These are phyloP conservation scores for Polietes domitor DNA, from an alignment of 2,888 invertebrate genomes.

Conservation along the genomic window DNA sequence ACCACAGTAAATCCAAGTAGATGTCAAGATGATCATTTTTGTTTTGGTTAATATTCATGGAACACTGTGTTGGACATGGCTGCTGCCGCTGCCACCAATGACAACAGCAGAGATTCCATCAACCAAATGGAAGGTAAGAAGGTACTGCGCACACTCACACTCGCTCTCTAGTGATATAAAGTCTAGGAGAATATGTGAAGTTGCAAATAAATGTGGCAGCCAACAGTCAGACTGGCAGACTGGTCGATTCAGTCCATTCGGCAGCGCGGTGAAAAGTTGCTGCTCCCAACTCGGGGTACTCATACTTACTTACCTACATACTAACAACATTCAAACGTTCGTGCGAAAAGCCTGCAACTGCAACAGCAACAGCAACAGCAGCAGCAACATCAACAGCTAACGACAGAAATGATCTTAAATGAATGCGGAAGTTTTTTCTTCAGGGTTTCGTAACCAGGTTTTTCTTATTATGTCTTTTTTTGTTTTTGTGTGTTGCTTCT, in stretches of 20 bases:
- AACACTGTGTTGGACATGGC: background rate
- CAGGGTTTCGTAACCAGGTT: conserved; percentile 77
- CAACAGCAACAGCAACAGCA: conserved; percentile 65
- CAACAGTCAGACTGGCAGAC: conserved; percentile 68
- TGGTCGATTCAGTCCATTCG: conserved; percentile 68
- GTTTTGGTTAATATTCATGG: background rate
- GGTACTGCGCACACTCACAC: too few relatives aligned
- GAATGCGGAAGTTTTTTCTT: conserved; percentile 81
- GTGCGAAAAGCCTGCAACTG: conserved; percentile 65
- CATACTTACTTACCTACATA: too few relatives aligned
- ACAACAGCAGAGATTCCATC: conserved; percentile 20
- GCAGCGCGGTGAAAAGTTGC: conserved; percentile 57
- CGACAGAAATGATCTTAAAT: conserved; percentile 80
- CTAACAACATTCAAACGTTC: conserved; percentile 22
- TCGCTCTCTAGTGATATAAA: background rate
- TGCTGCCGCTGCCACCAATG: conserved; percentile 12
- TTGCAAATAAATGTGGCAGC: conserved; percentile 58
- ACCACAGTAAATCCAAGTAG: too few relatives aligned
- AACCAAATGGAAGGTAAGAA: background rate
- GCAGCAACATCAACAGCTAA: conserved; percentile 69
- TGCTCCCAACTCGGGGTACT: conserved; percentile 31
- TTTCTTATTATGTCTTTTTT: conserved; percentile 50
- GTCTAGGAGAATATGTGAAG: background rate
- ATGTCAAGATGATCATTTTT: too few relatives aligned
- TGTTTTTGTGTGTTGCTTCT: conserved; percentile 57